Evolutionary conservation across 2,797 vertebrate genomes (phyloP), one percentile per base, ranked within the genome.

Genomic region (Pangasius sanitwongsei): DNA sequence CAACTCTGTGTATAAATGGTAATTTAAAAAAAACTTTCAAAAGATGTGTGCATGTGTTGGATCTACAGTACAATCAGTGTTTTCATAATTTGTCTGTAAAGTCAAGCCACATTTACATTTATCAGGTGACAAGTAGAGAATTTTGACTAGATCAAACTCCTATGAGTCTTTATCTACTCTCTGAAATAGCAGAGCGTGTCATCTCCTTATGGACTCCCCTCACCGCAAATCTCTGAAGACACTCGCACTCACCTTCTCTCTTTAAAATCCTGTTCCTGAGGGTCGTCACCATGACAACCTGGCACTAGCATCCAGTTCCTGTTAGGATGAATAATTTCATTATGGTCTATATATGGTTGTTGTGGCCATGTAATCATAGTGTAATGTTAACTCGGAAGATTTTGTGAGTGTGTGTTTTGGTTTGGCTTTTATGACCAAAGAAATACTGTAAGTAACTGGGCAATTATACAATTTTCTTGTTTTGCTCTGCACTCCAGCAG

Each of bases 221-320:
- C 50, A 70, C 41, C 70, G n/a, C 44, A 53, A 63, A 84, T 25
- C 67, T 28, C 69, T 78, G 82, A 85, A 85, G 59, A 77, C 53
- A 67, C 61, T 69, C 34, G n/a, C 7, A 12, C 57, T 84, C 25
- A 44, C 37, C 4, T n/a, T 83, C 69, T n/a, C n/a, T 61, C 81
- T 82, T 31, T 86, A 31, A 82, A 86, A 89, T 87, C 34, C 63
- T 83, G 41, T 31, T 91, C 83, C 25, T 59, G 9, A 63, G 31
- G 69, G 69, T 89, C 83, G 77, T 88, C 70, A 7, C 87, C 78
- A 88, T 88, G 84, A 80, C 80, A 88, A 86, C 80, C 78, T 78
- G 77, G 53, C 34, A 41, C 20, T 34, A 31, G 31, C 83, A 57
- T 77, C 86, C 59, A 23, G 59, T n/a, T 77, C 48, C 83, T 83